Evolutionary conservation across 2,113 vertebrate genomes (phyloP), one percentile per base, ranked within the genome.

Genomic region (Eupsittula cactorum): DNA sequence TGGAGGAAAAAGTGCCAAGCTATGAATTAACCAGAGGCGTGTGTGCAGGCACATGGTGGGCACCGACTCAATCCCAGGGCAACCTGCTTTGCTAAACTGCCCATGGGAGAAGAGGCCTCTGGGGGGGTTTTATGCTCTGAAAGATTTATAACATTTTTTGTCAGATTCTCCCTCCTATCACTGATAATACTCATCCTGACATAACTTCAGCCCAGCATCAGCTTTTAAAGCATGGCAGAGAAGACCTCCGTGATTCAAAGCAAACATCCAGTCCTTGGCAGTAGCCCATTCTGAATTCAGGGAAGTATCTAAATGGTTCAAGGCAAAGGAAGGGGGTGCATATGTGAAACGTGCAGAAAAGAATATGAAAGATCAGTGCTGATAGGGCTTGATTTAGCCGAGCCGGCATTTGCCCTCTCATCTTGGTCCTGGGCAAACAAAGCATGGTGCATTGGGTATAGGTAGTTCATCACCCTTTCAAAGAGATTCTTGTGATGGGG

Each of bases 1-100:
- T 67, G 88, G 82, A 82, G 62, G 86, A 65, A 46, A n/a, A 89
- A 52, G 24, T 41, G 82, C 84, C 94, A 85, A 80, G 70, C 76
- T 37, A 71, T 46, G 65, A 90, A 85, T 90, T 65, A 92, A 95
- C 11, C 75, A 87, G 81, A 41, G 35, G 10, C 0, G 1, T 13
- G 46, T 9, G 33, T 0, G 0, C 59, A 50, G 55, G 19, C 4
- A 2, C 2, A 0, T 1, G 4, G 37, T 76, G 78, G 78, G 82
- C 84, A 82, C 25, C 0, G 0, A 37, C 59, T 85, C 77, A 79
- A 57, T 31, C 35, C 53, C 1, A 4, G 84, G 65, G 47, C 27
- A 74, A 50, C 33, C 50, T 6, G 3, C 55, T 82, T 80, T 76
- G 70, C 87, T 82, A 57, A 87, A 82, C 76, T 21, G 23, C 19